A percentile compares a stretch with the other conserved stretches of the same genome.
Conservation (phyloP, 2,797 vertebrate species). For the Platyrinchus mystaceus region DNA sequence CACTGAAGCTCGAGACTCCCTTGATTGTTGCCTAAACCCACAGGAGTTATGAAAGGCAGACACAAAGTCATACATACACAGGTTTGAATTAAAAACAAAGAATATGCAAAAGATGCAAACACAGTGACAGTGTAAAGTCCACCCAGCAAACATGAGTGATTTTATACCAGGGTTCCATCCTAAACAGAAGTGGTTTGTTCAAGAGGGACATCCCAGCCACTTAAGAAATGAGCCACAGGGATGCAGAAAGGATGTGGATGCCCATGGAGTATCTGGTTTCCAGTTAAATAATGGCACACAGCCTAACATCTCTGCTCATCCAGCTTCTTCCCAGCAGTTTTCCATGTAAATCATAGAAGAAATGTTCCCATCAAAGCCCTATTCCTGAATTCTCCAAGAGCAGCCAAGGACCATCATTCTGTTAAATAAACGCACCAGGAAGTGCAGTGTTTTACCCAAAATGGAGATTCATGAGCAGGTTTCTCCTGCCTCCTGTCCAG, state of each 20-base stretch:
- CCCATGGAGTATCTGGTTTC: background rate
- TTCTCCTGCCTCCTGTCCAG: background rate
- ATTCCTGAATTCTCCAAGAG: background rate
- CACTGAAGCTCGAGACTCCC: conserved; percentile 82
- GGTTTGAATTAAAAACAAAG: background rate
- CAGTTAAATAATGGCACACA: background rate
- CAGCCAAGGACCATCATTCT: background rate
- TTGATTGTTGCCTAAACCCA: conserved; percentile 78
- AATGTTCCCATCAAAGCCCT: background rate
- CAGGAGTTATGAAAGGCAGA: background rate
- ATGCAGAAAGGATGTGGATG: background rate
- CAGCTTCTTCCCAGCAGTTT: background rate
- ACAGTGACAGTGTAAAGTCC: background rate
- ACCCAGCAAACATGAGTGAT: background rate
- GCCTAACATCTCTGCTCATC: background rate
- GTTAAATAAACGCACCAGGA: background rate
- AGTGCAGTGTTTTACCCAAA: background rate
- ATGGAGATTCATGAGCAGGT: background rate
- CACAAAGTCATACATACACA: background rate
- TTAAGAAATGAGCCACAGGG: background rate
- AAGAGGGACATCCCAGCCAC: background rate
- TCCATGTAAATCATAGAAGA: background rate
- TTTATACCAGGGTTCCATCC: background rate
- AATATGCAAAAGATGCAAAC: background rate
- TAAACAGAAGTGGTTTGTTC: background rate